Evolutionary conservation across 2,797 vertebrate genomes (phyloP).

Genomic region (Danio aesculapii): DNA sequence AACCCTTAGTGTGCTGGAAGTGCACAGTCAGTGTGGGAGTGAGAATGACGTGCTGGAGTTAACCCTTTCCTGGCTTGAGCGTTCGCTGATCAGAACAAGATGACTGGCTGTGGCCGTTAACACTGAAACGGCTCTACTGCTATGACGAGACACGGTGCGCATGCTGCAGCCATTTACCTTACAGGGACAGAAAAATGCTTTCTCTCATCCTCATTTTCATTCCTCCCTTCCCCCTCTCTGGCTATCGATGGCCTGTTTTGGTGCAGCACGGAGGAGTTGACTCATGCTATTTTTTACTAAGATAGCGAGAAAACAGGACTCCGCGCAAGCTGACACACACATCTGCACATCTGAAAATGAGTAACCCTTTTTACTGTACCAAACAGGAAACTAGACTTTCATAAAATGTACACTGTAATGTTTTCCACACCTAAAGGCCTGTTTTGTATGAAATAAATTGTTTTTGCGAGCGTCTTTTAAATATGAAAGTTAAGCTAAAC

Average conservation of each 20-base stretch:
- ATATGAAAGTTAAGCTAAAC: neutral
- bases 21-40: slow-evolving; percentile 56
- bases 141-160: slow-evolving; percentile 72
- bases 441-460: neutral
- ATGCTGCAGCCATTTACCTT: slow-evolving; percentile 35
- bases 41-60: slow-evolving; percentile 52
- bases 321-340: slow-evolving; percentile 7
- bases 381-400: slow-evolving; percentile 41
- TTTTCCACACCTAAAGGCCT: neutral
- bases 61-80: slow-evolving; percentile 66
- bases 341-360: slow-evolving; percentile 39
- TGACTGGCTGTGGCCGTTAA: slow-evolving; percentile 59
- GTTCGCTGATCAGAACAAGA: slow-evolving; percentile 34
- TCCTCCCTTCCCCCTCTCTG: slow-evolving; percentile 23
- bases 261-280: slow-evolving; percentile 43
- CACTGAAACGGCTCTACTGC: slow-evolving; percentile 64
- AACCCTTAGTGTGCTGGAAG: slow-evolving; percentile 41
- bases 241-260: slow-evolving; percentile 27
- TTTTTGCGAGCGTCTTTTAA: neutral
- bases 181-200: slow-evolving; percentile 42
- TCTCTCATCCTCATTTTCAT: slow-evolving; percentile 37
- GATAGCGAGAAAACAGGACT: slow-evolving; percentile 34
- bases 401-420: slow-evolving; percentile 5
- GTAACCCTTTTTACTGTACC: slow-evolving; percentile 33
- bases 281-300: slow-evolving; percentile 56